These are phyloP conservation scores for Peucedramus taeniatus DNA, from an alignment of 2,113 vertebrate genomes.

Conservation along the genomic window DNA sequence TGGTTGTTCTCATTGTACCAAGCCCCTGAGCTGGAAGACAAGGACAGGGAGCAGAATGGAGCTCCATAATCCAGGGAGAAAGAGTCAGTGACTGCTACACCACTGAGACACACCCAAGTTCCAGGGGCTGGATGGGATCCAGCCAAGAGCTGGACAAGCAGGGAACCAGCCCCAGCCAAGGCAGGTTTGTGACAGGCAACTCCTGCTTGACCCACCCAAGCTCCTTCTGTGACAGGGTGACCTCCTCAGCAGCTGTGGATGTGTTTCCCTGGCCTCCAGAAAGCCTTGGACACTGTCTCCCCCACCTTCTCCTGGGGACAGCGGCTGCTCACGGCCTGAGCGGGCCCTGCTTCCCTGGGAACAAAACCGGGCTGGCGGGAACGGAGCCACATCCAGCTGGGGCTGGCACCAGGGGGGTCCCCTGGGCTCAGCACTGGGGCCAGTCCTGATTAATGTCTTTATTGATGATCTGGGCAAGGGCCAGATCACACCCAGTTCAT, in stretches of 20 bases:
- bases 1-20: too few species aligned
- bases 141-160: too few species aligned
- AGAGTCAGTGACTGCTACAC: neutral
- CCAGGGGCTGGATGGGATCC: fast-evolving
- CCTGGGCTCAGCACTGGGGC: neutral
- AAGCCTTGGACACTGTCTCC: neutral
- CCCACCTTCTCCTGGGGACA: neutral
- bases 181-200: neutral
- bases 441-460: neutral
- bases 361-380: neutral
- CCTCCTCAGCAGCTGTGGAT: neutral
- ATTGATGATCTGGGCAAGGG: too few species aligned
- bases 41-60: neutral
- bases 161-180: neutral
- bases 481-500: neutral
- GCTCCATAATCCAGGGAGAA: neutral
- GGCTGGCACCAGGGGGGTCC: fast-evolving
- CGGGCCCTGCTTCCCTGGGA: neutral
- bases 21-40: neutral
- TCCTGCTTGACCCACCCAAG: neutral
- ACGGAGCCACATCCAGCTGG: neutral
- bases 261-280: neutral
- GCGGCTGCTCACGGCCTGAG: fast-evolving
- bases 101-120: neutral
- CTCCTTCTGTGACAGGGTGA: neutral